A percentile compares a stretch with the other conserved stretches of the same genome.
Evolutionary conservation across 2,888 invertebrate genomes (phyloP).

Genomic region (Ctena decussata): DNA sequence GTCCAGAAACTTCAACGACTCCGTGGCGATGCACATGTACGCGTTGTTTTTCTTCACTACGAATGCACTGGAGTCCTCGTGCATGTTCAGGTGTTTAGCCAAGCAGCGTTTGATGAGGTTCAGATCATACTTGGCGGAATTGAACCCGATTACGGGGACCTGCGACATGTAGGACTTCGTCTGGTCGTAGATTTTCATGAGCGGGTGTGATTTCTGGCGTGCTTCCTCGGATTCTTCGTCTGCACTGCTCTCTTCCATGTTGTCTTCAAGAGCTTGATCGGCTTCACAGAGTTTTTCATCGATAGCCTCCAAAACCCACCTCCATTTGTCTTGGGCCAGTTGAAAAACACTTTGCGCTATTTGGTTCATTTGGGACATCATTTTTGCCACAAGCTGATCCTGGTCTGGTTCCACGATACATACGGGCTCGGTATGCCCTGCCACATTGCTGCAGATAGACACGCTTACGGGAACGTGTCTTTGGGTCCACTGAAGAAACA

Average conservation of each 20-base stretch:
- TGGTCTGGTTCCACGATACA: conserved; percentile 36
- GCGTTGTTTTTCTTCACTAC: conserved; percentile 37
- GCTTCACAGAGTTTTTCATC: no score
- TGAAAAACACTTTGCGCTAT: not conserved
- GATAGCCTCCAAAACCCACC: not conserved
- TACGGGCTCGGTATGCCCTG: conserved; percentile 20
- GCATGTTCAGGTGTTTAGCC: conserved; percentile 22
- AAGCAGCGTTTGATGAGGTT: conserved; percentile 37
- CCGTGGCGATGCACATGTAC: conserved; percentile 34
- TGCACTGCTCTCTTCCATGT: not conserved
- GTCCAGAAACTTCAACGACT: conserved; percentile 49
- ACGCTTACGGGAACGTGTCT: conserved; percentile 43
- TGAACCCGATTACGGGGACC: conserved; percentile 45
- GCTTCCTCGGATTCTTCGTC: not conserved
- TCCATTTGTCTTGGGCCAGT: conserved; percentile 20
- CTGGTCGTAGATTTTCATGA: conserved; percentile 13
- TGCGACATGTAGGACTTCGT: conserved; percentile 20
- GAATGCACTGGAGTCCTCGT: conserved; percentile 11
- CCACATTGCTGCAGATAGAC: conserved; percentile 41
- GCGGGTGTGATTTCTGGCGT: not conserved
- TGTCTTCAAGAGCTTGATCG: no score
- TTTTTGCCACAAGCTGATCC: conserved; percentile 13
- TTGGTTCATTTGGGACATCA: not conserved
- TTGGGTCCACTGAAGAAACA: conserved; percentile 40
- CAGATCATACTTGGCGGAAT: conserved; percentile 45